Evolutionary conservation across 2,113 vertebrate species (phyloP).

Genomic region (Microtus montanus): DNA sequence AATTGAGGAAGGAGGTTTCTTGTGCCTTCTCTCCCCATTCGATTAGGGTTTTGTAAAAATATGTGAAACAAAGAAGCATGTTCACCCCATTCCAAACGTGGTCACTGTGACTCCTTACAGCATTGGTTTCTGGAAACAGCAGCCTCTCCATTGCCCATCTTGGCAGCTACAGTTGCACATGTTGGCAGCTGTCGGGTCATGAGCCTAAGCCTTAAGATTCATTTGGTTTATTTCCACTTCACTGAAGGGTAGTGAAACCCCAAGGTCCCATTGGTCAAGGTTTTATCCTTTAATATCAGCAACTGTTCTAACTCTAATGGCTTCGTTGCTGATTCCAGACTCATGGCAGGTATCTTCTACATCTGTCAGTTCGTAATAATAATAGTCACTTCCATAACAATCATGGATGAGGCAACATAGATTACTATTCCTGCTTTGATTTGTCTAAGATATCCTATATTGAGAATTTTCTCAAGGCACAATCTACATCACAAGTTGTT

Average conservation of each 20-base stretch:
- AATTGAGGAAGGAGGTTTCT: neutral
- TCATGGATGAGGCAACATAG: constrained; percentile 95
- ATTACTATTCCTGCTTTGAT: constrained; percentile 93
- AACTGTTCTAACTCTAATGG: constrained; percentile 95
- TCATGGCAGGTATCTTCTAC: constrained; percentile 96
- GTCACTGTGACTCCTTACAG: neutral
- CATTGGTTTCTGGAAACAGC: neutral
- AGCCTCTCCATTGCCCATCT: neutral
- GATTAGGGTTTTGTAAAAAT: neutral
- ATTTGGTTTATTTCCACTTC: neutral
- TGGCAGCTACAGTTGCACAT: neutral
- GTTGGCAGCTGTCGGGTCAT: neutral
- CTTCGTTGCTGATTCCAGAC: constrained; percentile 97
- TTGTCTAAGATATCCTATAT: constrained; percentile 97
- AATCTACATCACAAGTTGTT: constrained; percentile 96
- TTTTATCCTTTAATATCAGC: constrained; percentile 96
- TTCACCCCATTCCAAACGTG: neutral
- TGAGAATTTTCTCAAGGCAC: constrained; percentile 95
- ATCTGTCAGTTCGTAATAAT: constrained; percentile 97
- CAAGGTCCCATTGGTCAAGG: neutral
- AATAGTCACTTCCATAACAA: constrained; percentile 87
- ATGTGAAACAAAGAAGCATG: neutral
- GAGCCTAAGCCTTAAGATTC: neutral
- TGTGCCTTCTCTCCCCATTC: neutral
- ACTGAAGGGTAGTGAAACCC: accelerated